phyloP scores from a whole-genome alignment of 2,888 invertebrate species.

The Argyresthia albistria region DNA sequence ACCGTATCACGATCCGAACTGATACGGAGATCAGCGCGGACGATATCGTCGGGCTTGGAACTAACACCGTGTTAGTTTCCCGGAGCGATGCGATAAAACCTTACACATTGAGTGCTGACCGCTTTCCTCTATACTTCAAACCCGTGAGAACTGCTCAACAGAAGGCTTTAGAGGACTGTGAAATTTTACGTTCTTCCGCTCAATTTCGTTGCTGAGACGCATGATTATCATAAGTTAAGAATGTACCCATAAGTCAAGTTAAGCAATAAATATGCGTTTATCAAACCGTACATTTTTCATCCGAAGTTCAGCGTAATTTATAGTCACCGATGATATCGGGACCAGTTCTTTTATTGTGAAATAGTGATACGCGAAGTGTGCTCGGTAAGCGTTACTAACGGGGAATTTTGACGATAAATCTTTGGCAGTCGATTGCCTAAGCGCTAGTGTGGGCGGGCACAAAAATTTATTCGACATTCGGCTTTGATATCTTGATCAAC shows the following conservation, averaged over 20 bases:
- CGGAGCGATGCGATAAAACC: constrained; percentile 12
- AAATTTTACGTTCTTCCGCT: background rate
- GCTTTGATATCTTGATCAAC: constrained; percentile 64
- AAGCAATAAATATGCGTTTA: constrained; percentile 62
- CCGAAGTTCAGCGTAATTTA: constrained; percentile 66
- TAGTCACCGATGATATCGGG: constrained; percentile 68
- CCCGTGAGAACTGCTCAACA: background rate
- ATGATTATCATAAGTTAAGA: constrained; percentile 40
- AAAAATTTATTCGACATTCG: constrained; percentile 61
- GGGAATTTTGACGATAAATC: constrained; percentile 71
- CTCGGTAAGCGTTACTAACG: constrained; percentile 70
- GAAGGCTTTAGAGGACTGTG: background rate
- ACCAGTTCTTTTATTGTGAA: constrained; percentile 72
- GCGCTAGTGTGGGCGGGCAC: constrained; percentile 63
- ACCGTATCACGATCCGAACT: constrained; percentile 52
- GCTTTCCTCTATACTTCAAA: background rate
- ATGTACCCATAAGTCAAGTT: constrained; percentile 53
- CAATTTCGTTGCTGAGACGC: constrained; percentile 9
- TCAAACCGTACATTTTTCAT: constrained; percentile 67
- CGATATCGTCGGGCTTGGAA: constrained; percentile 42
- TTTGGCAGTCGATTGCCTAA: constrained; percentile 68
- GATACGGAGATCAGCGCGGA: constrained; percentile 55
- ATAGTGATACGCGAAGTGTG: constrained; percentile 70
- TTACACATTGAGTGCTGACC: background rate
- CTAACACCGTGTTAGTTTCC: constrained; percentile 32